phyloP scores from a whole-genome alignment of 2,113 vertebrate species.

The Hydrolagus affinis region DNA sequence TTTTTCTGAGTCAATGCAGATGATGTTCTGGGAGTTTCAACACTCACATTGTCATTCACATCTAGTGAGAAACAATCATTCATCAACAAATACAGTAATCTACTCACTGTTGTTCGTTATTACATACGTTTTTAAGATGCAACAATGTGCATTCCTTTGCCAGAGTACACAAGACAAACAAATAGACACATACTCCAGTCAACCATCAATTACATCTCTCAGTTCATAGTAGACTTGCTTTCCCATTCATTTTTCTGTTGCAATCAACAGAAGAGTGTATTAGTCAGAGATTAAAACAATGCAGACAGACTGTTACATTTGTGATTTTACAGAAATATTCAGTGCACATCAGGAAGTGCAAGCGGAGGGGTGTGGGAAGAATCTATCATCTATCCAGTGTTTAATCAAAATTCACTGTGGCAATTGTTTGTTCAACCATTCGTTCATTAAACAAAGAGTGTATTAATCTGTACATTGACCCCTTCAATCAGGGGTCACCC shows the following conservation, averaged over 20 bases:
- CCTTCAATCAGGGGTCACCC: not conserved
- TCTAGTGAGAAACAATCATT: not conserved
- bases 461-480: not conserved
- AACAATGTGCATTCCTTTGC: not conserved
- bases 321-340: not conserved
- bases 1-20: not conserved
- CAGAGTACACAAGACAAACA: not conserved
- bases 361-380: too few species aligned
- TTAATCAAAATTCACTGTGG: too few species aligned
- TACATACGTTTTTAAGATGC: not conserved
- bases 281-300: too few species aligned
- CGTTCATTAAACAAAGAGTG: not conserved
- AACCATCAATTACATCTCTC: not conserved
- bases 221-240: not conserved
- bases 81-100: not conserved
- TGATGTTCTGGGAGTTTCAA: slow-evolving; percentile 20
- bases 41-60: not conserved
- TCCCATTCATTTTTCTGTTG: not conserved
- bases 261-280: not conserved
- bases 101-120: not conserved
- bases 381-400: too few species aligned
- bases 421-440: too few species aligned
- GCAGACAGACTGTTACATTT: not conserved
- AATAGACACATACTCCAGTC: not conserved
- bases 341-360: not conserved